Evolutionary conservation across 1,140 invertebrate species (phyloP).

Genomic region (Batillaria attramentaria): DNA sequence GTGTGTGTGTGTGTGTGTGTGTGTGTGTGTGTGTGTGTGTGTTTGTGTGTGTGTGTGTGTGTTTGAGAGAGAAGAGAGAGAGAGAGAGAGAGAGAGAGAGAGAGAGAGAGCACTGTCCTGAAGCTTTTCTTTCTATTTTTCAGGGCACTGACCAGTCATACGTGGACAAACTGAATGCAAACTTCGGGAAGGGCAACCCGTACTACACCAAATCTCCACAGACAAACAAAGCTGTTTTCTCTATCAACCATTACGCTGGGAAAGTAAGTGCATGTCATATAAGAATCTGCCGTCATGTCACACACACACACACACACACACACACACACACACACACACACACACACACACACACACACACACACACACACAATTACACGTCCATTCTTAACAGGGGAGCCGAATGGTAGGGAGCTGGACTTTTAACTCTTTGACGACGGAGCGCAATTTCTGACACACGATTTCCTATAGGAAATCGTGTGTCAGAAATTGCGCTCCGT

Average conservation of each 20-base stretch:
- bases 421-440: too few species aligned
- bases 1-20: neutral
- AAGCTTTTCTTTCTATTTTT: neutral
- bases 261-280: conserved; percentile 52
- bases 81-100: neutral
- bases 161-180: conserved; percentile 63
- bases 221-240: conserved; percentile 52
- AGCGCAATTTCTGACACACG: too few species aligned
- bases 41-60: neutral
- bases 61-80: neutral
- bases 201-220: conserved; percentile 58
- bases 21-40: neutral
- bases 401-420: too few species aligned
- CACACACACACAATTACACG: too few species aligned
- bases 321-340: too few species aligned
- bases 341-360: too few species aligned
- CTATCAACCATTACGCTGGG: conserved; percentile 67
- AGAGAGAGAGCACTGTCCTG: neutral
- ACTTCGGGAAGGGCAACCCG: conserved; percentile 50
- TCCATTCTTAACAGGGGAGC: too few species aligned
- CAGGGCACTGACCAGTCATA: conserved; percentile 63
- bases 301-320: too few species aligned
- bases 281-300: too few species aligned
- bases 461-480: too few species aligned
- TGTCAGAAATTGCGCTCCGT: too few species aligned